These are phyloP conservation scores for Turritopsis rubra DNA, from an alignment of 30 jellyfish, hydroid and myxozoan genomes.

Conservation along the genomic window DNA sequence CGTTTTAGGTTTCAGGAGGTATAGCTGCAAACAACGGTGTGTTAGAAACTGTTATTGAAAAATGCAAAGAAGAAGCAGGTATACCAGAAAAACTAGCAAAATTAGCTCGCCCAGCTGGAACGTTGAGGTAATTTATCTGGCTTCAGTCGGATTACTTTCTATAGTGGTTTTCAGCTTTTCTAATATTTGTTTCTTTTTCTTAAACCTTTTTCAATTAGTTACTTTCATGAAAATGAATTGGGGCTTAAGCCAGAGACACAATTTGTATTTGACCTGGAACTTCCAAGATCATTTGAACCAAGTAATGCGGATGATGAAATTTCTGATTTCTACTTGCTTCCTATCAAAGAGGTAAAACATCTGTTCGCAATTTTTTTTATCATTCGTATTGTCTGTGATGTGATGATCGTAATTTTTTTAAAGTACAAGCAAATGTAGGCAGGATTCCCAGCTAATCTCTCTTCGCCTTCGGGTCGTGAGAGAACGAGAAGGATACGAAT, in stretches of 20 bases:
- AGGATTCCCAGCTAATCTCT: too few species aligned
- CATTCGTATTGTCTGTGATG: too few species aligned
- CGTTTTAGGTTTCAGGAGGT: slow-evolving; percentile 81
- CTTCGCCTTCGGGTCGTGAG: too few species aligned
- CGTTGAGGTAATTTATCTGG: slow-evolving; percentile 51
- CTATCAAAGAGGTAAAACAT: slow-evolving; percentile 77
- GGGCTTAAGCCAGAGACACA: slow-evolving; percentile 76
- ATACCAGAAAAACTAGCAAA: slow-evolving; percentile 59
- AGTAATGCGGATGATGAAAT: slow-evolving; percentile 81
- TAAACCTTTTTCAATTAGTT: slow-evolving; percentile 29
- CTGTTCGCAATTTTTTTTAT: too few species aligned
- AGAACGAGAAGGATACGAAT: not conserved
- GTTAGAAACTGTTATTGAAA: slow-evolving; percentile 47
- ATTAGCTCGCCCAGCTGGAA: slow-evolving; percentile 78
- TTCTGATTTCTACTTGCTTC: slow-evolving; percentile 55
- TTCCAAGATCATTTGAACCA: slow-evolving; percentile 81
- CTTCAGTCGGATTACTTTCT: not conserved
- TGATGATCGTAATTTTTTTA: too few species aligned
- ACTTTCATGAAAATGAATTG: slow-evolving; percentile 54
- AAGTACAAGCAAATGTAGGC: too few species aligned
- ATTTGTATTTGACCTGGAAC: slow-evolving; percentile 71
- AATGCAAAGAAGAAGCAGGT: slow-evolving; percentile 89
- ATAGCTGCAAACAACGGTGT: slow-evolving; percentile 60
- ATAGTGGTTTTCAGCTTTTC: not conserved
- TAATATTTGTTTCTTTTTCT: not conserved